Base-by-base conservation (phyloP, 1,140 invertebrate genomes). In the Ips typographus region DNA sequence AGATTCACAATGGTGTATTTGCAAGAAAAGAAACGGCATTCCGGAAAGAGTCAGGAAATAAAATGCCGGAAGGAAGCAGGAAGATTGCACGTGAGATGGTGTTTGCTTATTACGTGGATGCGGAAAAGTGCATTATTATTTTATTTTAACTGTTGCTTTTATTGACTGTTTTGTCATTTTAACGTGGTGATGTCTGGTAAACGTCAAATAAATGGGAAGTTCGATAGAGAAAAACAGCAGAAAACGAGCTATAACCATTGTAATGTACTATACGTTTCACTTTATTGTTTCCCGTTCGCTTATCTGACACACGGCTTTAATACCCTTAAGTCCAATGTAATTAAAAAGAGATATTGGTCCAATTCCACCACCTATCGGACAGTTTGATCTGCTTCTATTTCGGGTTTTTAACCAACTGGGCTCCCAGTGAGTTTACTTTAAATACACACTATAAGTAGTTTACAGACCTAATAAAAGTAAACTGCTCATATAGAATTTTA, bases 21-120 rank as follows among this genome's bases (percentile, higher is more conserved):
- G 55, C 37, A 55, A 44, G 55, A 58, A 57, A 49, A 43, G 38
- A 36, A 42, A 55, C 40, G 4, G 65, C 42, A 8, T n/a, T 5
- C 7, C 49, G 36, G 58, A 58, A 71, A 67, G 56, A 47, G 38
- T 40, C 36, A 67, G 47, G 57, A 58, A 68, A 71, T 71, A 63
- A 68, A 71, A 53, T 58, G 70, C 53, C 65, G 65, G 70, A 68
- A 68, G 58, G 66, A 61, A 71, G 51, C 64, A 67, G 65, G 70
- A 68, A 71, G 59, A 71, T 57, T 64, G 42, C 7, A 68, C 64
- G 58, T 65, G 44, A 61, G 63, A 71, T 68, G 65, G 59, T 63
- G 70, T 68, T 68, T 64, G 65, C 52, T 71, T 71, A 71, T 71
- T 71, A 68, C 5, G 39, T n/a, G 56, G 56, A 58, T 58, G 56